Conservation (phyloP, 2,797 vertebrate species). For the Phaenicophaeus curvirostris region DNA sequence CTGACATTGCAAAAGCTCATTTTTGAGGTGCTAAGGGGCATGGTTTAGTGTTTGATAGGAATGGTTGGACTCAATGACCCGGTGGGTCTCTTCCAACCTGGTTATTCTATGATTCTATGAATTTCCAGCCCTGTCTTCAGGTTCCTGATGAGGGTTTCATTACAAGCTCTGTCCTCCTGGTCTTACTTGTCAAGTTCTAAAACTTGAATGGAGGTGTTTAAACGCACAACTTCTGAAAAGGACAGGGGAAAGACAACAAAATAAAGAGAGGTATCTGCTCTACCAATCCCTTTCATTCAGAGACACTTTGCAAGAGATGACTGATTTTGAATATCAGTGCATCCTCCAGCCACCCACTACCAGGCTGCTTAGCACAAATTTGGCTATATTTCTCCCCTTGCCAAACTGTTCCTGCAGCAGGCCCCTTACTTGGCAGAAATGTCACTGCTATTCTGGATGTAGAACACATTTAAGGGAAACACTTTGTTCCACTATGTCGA, state of each 20-base stretch:
- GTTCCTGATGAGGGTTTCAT: background rate
- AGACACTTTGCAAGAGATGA: background rate
- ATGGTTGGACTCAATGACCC: no score
- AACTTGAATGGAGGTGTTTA: background rate
- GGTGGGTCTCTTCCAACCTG: no score
- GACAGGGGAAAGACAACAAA: background rate
- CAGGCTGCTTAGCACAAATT: slow-evolving; percentile 31
- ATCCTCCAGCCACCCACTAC: slow-evolving; percentile 34
- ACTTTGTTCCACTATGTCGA: background rate
- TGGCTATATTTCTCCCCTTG: background rate
- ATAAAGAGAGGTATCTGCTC: background rate
- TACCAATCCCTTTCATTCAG: background rate
- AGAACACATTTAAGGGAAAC: slow-evolving; percentile 29
- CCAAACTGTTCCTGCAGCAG: slow-evolving; percentile 39
- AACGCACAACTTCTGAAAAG: background rate
- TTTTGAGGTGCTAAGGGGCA: no score
- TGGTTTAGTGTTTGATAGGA: no score
- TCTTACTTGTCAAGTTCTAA: background rate
- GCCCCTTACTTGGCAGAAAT: slow-evolving; percentile 21
- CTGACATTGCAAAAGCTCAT: background rate
- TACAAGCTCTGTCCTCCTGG: background rate
- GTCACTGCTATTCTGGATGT: slow-evolving; percentile 5
- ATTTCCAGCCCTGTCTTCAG: background rate
- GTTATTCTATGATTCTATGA: no score
- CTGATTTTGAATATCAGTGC: background rate